Conservation (phyloP, 2,113 vertebrate species). For the Proteles cristata region DNA sequence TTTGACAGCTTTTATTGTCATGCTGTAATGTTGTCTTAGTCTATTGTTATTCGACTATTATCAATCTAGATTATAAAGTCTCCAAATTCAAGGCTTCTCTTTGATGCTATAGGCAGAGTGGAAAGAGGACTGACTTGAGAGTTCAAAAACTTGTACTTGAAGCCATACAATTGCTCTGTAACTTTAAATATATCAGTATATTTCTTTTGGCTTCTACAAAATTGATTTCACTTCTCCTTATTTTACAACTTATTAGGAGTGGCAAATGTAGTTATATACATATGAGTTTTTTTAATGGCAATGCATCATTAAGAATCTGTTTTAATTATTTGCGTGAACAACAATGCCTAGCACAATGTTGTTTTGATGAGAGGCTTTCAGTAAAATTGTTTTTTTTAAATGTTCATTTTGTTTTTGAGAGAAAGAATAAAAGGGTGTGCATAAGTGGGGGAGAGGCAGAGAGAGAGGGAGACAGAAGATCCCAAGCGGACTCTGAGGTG, state of each 20-base stretch:
- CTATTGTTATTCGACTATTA: background rate
- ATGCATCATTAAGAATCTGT: background rate
- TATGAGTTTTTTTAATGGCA: background rate
- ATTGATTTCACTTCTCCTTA: background rate
- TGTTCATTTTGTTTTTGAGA: too few species aligned
- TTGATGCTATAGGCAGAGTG: background rate
- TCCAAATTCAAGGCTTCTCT: background rate
- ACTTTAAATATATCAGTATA: background rate
- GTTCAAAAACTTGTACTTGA: background rate
- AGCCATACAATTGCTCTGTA: background rate
- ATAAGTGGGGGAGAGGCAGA: too few species aligned
- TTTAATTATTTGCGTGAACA: background rate
- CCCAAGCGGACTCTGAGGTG: too few species aligned
- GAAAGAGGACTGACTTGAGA: background rate
- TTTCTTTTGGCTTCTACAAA: constrained; percentile 12
- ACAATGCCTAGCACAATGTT: background rate
- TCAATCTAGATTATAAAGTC: background rate
- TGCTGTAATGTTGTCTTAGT: background rate
- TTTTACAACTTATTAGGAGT: background rate
- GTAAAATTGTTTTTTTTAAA: background rate
- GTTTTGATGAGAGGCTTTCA: background rate
- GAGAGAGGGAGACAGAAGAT: too few species aligned
- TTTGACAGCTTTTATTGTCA: background rate
- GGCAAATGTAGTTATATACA: background rate
- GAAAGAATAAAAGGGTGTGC: too few species aligned